Evolutionary conservation across 2,888 invertebrate genomes (phyloP), one percentile per base, ranked within the genome.

Genomic region (Priocnemis perturbator): DNA sequence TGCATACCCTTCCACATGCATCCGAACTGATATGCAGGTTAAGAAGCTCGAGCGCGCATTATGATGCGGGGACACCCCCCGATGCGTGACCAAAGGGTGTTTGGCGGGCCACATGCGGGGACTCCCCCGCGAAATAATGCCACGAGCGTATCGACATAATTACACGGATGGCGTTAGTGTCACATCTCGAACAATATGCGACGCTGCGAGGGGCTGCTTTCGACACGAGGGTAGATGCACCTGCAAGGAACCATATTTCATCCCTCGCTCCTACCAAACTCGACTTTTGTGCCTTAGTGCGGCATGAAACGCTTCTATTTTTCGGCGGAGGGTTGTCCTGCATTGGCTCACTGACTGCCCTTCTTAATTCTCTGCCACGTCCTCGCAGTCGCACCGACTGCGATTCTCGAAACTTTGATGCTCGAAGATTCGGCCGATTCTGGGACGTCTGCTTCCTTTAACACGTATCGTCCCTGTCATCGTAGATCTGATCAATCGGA

Each of bases 391-490:
- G n/a, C n/a, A n/a, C n/a, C n/a, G n/a, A n/a, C n/a, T n/a, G n/a
- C n/a, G n/a, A n/a, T n/a, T n/a, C n/a, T n/a, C n/a, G n/a, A n/a
- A n/a, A n/a, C n/a, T n/a, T n/a, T n/a, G n/a, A n/a, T n/a, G n/a
- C n/a, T n/a, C n/a, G n/a, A n/a, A n/a, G n/a, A n/a, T n/a, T n/a
- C n/a, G n/a, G n/a, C n/a, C n/a, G n/a, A n/a, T n/a, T n/a, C n/a
- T n/a, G n/a, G n/a, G n/a, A n/a, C n/a, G n/a, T n/a, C n/a, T n/a
- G n/a, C n/a, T n/a, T n/a, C n/a, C n/a, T n/a, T n/a, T n/a, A n/a
- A n/a, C 73, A 84, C 86, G 85, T 85, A 86, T 85, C 85, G 79
- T 85, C 74, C 77, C 81, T 81, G 85, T 83, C 85, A 80, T 75
- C 79, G 76, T 77, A 80, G 83, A 84, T 81, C 71, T 71, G 67